Base-by-base conservation (phyloP, 2,113 vertebrate species). In the Eptesicus fuscus region DNA sequence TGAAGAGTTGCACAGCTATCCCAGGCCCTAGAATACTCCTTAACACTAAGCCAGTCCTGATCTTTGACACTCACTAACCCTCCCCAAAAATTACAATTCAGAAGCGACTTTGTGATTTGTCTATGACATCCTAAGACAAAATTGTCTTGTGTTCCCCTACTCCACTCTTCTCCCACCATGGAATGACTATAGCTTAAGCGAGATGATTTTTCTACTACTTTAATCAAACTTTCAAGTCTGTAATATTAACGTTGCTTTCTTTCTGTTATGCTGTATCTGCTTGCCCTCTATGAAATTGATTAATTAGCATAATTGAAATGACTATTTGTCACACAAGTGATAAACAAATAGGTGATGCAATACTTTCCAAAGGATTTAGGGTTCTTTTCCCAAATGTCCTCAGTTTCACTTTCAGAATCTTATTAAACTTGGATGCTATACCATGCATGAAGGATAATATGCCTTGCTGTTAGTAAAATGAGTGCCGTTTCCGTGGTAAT, bases 371-470 rank as follows among this genome's bases (percentile, higher is more conserved):
- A 76, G 84, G 56, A 88, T 88, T 96, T 93, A 95, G 88, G 88
- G 78, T 94, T 37, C 90, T 97, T 91, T 92, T 95, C 95, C 70
- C 69, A 95, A 42, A 95, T 91, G 90, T 95, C 95, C 90, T 97
- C 74, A 95, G 82, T 95, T 97, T 95, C 94, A 96, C 95, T 97
- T 97, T 96, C 78, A 96, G 83, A 95, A 93, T 97, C 88, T 94
- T 97, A 92, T 96, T 96, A 97, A 96, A 92, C 90, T 96, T 73
- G 22, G 42, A 92, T 93, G 90, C 69, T 82, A 93, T 65, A 53
- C 63, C 97, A 95, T 96, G 97, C 96, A 83, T 97, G 97, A 97
- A 97, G 97, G 96, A 96, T 96, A 96, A 96, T 95, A 87, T 83
- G 95, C 85, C 93, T 97, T 76, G 95, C 96, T 96, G 97, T 97